Evolutionary conservation across 1,140 invertebrate species (phyloP), one percentile per base, ranked within the genome.

Genomic region (Drosophila nannoptera): DNA sequence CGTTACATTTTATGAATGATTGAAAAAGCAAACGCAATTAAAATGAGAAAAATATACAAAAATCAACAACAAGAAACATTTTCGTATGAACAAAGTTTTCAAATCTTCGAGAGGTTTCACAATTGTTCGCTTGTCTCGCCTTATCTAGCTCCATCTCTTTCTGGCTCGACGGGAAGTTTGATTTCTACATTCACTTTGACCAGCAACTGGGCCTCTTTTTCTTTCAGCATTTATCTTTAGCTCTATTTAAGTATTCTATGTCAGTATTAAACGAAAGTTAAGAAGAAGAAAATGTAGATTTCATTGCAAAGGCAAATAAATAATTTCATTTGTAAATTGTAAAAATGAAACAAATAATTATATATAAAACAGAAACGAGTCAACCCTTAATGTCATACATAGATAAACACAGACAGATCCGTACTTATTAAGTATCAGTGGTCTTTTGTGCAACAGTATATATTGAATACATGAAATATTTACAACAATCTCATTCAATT

Each of bases 1-100:
- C 87, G 87, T 88, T 88, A 88, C 83, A 87, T 81, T 87, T 70
- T 87, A 84, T 84, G 76, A 80, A 83, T 77, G 87, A 87, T 77
- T 61, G 78, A 86, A 83, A 87, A 82, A 83, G 69, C 77, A 84
- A 87, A 88, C 73, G 87, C 84, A 88, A 88, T 88, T 84, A 87
- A 88, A 88, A 84, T 68, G 59, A 33, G 32, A 59, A 56, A 73
- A 65, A 73, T 69, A 63, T 68, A 87, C 77, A 78, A 82, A 83
- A 87, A 12, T 12, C 12, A 43, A 42, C 5, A 42, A 42, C n/a
- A 42, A 42, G 12, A 43, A 69, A 76, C 55, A 77, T 59, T 62
- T 22, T 22, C 22, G 22, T 22, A 22, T 22, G 22, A 22, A 3
- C 58, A 75, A 71, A 62, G 73, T 75, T 75, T 78, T 69, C 50